phyloP scores from a whole-genome alignment of 2,113 vertebrate genomes.

The human (Homo sapiens) region DNA sequence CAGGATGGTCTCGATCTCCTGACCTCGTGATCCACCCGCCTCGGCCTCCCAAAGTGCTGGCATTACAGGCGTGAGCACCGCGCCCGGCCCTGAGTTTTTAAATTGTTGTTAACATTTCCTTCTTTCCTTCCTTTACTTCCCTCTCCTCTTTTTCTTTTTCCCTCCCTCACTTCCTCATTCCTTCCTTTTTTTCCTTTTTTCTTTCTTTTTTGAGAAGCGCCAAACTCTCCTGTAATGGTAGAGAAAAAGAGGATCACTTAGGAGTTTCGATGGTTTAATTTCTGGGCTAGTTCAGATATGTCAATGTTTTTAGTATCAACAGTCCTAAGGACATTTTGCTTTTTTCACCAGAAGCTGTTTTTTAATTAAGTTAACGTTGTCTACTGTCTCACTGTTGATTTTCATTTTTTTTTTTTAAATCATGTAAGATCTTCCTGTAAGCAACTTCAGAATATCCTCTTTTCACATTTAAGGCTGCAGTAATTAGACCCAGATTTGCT shows the following conservation, averaged over 20 bases:
- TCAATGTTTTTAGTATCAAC: not conserved
- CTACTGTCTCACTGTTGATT: slow-evolving; percentile 51
- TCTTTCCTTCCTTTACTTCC: not conserved
- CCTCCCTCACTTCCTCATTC: too few species aligned
- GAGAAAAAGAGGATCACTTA: not conserved
- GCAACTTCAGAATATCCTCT: slow-evolving; percentile 56
- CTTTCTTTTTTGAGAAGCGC: not conserved
- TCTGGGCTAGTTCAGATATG: slow-evolving; percentile 1
- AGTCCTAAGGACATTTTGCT: not conserved
- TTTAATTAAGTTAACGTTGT: slow-evolving; percentile 74
- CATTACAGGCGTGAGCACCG: too few species aligned
- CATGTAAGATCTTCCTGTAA: slow-evolving; percentile 59
- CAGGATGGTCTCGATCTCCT: too few species aligned
- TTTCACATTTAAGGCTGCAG: slow-evolving; percentile 18
- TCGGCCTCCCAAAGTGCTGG: too few species aligned
- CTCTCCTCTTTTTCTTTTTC: not conserved
- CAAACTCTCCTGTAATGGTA: not conserved
- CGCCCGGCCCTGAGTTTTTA: too few species aligned
- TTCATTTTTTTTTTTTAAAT: slow-evolving; percentile 60
- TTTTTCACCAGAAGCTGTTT: slow-evolving; percentile 53
- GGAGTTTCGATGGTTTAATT: not conserved
- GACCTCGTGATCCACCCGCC: too few species aligned
- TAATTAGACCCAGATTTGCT: slow-evolving; percentile 76
- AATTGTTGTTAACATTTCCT: too few species aligned
- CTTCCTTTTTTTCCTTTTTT: too few species aligned